Percentiles rank a stretch among this genome's conserved stretches.
Conservation (phyloP, 2,797 vertebrate species). For the Chromis chromis region DNA sequence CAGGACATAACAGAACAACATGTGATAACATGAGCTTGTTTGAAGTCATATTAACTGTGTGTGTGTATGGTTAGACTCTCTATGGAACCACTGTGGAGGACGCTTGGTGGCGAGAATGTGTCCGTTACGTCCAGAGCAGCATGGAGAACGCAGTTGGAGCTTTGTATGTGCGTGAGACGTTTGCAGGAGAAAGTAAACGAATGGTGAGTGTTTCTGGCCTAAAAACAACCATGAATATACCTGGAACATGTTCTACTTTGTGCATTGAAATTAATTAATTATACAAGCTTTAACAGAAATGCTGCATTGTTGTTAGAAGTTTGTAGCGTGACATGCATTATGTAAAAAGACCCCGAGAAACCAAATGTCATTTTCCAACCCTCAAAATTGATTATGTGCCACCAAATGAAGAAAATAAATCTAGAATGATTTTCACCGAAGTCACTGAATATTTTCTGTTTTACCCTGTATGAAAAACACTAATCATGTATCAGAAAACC, state of each 20-base stretch:
- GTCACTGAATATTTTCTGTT: not conserved
- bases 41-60: constrained; percentile 7
- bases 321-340: not conserved
- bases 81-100: constrained; percentile 94
- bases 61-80: constrained; percentile 83
- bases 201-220: constrained; percentile 84
- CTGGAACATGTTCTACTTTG: not conserved
- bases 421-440: not conserved
- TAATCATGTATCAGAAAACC: not conserved
- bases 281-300: not conserved
- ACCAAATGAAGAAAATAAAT: not conserved
- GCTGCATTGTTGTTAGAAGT: not conserved
- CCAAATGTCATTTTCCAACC: not conserved
- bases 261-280: not conserved
- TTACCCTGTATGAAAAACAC: not conserved
- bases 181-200: constrained; percentile 93
- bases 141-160: constrained; percentile 97
- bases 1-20: not conserved
- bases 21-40: not conserved
- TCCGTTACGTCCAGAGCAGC: constrained; percentile 94
- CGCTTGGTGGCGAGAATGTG: constrained; percentile 94
- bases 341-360: not conserved
- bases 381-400: not conserved
- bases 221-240: not conserved
- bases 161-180: constrained; percentile 92